These are phyloP conservation scores for Drosophila crucigera DNA, from an alignment of 2,888 invertebrate species.

Conservation along the genomic window DNA sequence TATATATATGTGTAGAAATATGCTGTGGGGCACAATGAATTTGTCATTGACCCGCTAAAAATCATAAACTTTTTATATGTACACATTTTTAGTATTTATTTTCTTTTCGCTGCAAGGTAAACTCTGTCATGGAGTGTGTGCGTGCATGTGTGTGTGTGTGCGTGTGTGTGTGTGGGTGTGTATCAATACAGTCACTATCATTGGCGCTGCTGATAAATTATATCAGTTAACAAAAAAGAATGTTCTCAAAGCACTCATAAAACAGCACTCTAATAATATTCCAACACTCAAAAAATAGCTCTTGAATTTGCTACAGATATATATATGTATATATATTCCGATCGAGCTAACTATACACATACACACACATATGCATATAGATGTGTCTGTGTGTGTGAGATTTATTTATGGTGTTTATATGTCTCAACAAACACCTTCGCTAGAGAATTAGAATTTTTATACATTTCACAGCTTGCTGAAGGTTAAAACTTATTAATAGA, in stretches of 20 bases:
- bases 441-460: constrained; percentile 51
- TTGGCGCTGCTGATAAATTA: constrained; percentile 64
- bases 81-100: constrained; percentile 36
- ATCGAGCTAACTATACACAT: constrained; percentile 20
- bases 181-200: constrained; percentile 29
- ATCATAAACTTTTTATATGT: constrained; percentile 34
- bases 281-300: constrained; percentile 26
- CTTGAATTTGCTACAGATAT: constrained; percentile 26
- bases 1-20: constrained; percentile 10
- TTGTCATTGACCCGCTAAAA: constrained; percentile 76
- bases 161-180: constrained; percentile 10
- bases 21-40: constrained; percentile 45
- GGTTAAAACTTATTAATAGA: constrained; percentile 80
- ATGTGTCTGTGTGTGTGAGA: constrained; percentile 5
- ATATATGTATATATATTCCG: constrained; percentile 18
- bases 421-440: constrained; percentile 72
- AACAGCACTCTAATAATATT: constrained; percentile 21
- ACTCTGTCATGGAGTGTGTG: constrained; percentile 7
- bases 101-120: constrained; percentile 55
- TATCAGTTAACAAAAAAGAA: constrained; percentile 51
- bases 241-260: constrained; percentile 38
- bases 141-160: background rate
- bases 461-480: constrained; percentile 69
- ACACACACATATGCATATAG: background rate
- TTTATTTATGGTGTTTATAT: constrained; percentile 55